Base-by-base conservation (phyloP, 92 coral and sea anemone species). In the Heteractis magnifica region DNA sequence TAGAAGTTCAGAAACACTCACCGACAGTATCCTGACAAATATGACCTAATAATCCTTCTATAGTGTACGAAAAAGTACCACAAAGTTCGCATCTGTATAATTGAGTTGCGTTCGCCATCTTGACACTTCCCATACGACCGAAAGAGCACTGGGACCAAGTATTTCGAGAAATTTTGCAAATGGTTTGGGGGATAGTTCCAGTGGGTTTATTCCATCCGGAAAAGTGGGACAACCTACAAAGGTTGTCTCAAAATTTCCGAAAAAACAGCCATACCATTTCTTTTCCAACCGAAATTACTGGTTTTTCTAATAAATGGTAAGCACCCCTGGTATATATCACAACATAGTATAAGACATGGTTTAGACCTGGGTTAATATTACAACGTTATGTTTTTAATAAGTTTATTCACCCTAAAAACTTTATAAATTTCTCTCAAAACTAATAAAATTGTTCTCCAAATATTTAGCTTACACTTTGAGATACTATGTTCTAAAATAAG, bases 201-300 rank as follows among this genome's bases (percentile, higher is more conserved):
- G 76, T 71, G 49, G 76, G 51, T 71, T 71, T 48, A 48, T 71
- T 71, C 76, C 76, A 71, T 23, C 8, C 68, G 68, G 68, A 60
- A 60, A 3, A 15, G 76, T 71, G 51, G 76, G 76, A 71, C 76
- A 60, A 60, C 68, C 68, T 16, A 60, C 68, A 14, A 60, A 60
- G 6, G 68, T 15, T 60, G 68, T 60, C 51, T 48, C 51, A 15
- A 48, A 71, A 26, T 71, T 23, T 71, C 76, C 76, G 9, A 10
- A 26, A 71, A 71, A 71, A 71, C 51, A 71, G 51, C 76, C 76
- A 71, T 71, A 71, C 51, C 76, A 26, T 71, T 71, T 71, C 51
- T 26, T 71, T 71, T 71, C 51, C 76, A 71, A 71, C 76, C n/a
- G 76, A 48, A 71, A 71, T 26, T 71, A 48, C 76, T 15, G 76